Percentiles rank a stretch among this genome's conserved stretches.
Evolutionary conservation across 2,113 vertebrate species (phyloP).

Genomic region (Pachyramphus minor): DNA sequence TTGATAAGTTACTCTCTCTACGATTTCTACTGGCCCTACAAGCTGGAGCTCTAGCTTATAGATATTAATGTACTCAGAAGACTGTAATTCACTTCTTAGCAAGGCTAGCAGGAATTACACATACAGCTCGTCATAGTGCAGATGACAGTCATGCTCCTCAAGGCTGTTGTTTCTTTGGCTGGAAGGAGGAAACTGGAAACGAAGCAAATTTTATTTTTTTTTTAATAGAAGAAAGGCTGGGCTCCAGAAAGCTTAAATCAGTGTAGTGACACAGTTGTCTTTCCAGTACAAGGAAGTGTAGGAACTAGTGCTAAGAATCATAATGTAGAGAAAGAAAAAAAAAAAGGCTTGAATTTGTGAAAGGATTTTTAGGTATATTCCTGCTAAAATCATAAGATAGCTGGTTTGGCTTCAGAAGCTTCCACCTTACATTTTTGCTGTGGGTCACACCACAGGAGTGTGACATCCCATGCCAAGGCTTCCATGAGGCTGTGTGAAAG

Average conservation of each 20-base stretch:
- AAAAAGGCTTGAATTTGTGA: background rate
- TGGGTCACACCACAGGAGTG: fast-evolving
- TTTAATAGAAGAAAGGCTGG: background rate
- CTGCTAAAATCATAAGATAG: background rate
- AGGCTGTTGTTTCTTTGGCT: background rate
- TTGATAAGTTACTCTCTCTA: background rate
- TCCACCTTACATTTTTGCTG: background rate
- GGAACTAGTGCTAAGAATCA: background rate
- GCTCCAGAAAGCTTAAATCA: background rate
- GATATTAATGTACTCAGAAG: background rate
- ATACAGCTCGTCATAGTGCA: background rate
- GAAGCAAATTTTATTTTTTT: background rate
- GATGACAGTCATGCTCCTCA: background rate
- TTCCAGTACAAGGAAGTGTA: background rate
- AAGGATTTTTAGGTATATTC: background rate
- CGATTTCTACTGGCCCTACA: background rate
- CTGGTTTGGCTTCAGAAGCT: background rate
- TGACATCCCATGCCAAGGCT: background rate
- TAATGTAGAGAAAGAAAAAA: background rate
- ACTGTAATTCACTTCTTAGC: conserved; percentile 16
- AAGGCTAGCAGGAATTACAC: conserved; percentile 20
- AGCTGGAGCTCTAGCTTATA: background rate
- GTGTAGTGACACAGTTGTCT: background rate
- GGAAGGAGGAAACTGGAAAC: background rate
- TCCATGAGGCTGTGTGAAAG: background rate